phyloP scores from a whole-genome alignment of 2,113 vertebrate genomes.

The Menura novaehollandiae region DNA sequence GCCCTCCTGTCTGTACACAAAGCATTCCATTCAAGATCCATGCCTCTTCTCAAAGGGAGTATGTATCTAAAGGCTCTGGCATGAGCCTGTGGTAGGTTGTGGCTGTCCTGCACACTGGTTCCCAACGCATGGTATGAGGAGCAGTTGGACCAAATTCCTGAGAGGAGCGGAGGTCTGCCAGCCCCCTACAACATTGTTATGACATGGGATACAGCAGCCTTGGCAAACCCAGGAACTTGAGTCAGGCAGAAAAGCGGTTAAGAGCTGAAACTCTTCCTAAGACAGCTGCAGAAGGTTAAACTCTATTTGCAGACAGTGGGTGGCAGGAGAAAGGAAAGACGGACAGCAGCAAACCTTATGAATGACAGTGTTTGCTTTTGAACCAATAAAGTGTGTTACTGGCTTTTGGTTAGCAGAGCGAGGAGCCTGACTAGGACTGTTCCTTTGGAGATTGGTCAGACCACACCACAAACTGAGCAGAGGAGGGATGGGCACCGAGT shows the following conservation, averaged over 20 bases:
- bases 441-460: not conserved
- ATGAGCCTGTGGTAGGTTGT: rapidly evolving
- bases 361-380: not conserved
- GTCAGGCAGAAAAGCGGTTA: not conserved
- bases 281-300: not conserved
- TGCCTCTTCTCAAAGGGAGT: not conserved
- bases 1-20: not conserved
- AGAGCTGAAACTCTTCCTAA: not conserved
- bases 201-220: not conserved
- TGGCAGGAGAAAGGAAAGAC: not conserved
- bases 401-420: not conserved
- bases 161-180: not conserved
- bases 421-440: not conserved
- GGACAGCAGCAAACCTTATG: not conserved
- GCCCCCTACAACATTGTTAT: rapidly evolving
- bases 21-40: not conserved
- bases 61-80: not conserved
- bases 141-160: rapidly evolving
- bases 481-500: not conserved
- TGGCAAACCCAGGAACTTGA: not conserved
- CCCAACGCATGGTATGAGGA: rapidly evolving
- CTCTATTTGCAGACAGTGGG: not conserved
- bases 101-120: not conserved
- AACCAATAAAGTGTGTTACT: not conserved
- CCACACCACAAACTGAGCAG: not conserved